Evolutionary conservation across 1,140 invertebrate species (phyloP).

Genomic region (Aphidius gifuensis): DNA sequence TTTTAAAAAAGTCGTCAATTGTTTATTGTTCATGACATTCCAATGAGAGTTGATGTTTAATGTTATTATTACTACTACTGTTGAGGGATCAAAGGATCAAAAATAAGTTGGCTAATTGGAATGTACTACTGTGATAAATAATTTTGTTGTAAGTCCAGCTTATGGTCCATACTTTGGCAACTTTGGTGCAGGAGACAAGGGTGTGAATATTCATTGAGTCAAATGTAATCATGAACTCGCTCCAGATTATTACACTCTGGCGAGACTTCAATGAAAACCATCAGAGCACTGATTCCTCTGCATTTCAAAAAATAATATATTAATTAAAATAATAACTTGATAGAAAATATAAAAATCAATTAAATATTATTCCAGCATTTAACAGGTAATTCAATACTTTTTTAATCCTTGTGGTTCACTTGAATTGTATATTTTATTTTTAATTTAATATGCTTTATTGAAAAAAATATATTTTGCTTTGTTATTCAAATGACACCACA

Average conservation of each 20-base stretch:
- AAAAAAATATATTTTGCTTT: constrained; percentile 36
- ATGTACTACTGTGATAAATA: too few relatives aligned
- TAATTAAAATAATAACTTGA: too few relatives aligned
- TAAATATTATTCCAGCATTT: constrained; percentile 47
- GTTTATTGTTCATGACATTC: constrained; percentile 32
- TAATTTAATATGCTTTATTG: constrained; percentile 7
- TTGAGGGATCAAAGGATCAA: too few relatives aligned
- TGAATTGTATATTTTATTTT: constrained; percentile 24
- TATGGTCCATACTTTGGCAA: constrained; percentile 56
- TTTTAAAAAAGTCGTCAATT: constrained; percentile 17
- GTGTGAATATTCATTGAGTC: constrained; percentile 40
- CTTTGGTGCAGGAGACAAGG: constrained; percentile 56
- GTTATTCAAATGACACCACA: constrained; percentile 48
- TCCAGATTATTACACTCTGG: constrained; percentile 29
- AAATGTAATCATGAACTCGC: constrained; percentile 43
- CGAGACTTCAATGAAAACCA: constrained; percentile 54
- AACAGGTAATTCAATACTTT: constrained; percentile 50
- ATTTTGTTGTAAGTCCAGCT: constrained; percentile 40
- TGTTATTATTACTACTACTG: too few relatives aligned
- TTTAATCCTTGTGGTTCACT: constrained; percentile 54
- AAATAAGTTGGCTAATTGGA: too few relatives aligned
- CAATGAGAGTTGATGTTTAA: constrained; percentile 33
- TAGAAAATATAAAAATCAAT: too few relatives aligned
- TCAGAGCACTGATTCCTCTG: constrained; percentile 57
- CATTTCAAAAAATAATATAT: constrained; percentile 54